A percentile compares a stretch with the other conserved stretches of the same genome.
These are phyloP conservation scores for Daubentonia madagascariensis DNA, from an alignment of 2,113 vertebrate genomes.

Conservation along the genomic window DNA sequence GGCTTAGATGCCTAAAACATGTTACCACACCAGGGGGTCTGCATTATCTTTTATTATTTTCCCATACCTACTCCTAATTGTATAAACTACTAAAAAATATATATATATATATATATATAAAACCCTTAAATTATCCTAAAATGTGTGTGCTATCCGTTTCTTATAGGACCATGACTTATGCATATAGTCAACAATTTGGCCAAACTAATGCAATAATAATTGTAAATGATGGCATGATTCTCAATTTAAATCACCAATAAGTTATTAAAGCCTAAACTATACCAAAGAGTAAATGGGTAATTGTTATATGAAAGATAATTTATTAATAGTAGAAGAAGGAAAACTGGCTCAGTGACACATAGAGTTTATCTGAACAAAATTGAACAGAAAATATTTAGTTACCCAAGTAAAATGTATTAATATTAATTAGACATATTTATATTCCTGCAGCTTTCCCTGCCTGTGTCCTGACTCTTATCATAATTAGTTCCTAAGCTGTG, in stretches of 20 bases:
- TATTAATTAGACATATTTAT: neutral
- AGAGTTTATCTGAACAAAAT: neutral
- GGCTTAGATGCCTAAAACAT: neutral
- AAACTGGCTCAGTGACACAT: neutral
- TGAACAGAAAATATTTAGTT: neutral
- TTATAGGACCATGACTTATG: neutral
- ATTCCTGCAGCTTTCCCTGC: neutral
- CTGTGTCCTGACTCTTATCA: neutral
- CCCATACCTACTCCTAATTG: neutral
- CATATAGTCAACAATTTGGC: neutral
- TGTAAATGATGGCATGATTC: neutral
- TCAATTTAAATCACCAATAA: neutral
- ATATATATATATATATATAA: too few species aligned
- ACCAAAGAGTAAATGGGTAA: neutral
- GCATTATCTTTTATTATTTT: neutral
- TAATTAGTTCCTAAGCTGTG: neutral
- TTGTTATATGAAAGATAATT: neutral
- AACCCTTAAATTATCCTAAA: neutral
- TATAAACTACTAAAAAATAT: too few species aligned
- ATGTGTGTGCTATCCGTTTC: neutral
- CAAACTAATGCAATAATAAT: neutral
- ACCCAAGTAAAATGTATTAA: neutral
- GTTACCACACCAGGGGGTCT: fast-evolving
- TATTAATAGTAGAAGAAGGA: neutral
- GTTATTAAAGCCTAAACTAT: neutral